phyloP scores from a whole-genome alignment of 2,113 vertebrate species.

The Sapayoa aenigma region DNA sequence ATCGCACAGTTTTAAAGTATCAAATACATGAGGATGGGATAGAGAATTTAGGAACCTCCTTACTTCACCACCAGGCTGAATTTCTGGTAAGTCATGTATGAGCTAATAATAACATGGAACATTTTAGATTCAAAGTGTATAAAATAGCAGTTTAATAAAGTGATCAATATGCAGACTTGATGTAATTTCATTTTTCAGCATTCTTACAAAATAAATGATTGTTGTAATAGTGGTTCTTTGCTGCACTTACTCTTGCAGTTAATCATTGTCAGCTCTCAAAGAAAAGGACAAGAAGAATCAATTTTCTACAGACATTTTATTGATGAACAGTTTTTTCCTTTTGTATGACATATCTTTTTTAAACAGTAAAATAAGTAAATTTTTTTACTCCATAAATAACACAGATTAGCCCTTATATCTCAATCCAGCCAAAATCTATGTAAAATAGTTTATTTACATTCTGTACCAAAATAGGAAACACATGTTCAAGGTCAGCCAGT shows the following conservation, averaged over 20 bases:
- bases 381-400: slow-evolving; percentile 47
- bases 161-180: background rate
- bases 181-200: background rate
- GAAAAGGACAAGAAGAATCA: background rate
- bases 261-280: background rate
- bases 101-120: background rate
- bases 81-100: background rate
- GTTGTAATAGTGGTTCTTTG: background rate
- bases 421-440: slow-evolving; percentile 48
- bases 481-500: slow-evolving; percentile 9
- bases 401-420: slow-evolving; percentile 64
- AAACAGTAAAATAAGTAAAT: slow-evolving; percentile 20
- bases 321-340: background rate
- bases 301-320: slow-evolving; percentile 56
- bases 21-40: background rate
- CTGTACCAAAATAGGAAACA: slow-evolving; percentile 28
- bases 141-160: slow-evolving; percentile 2
- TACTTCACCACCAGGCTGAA: background rate
- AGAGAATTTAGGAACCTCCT: background rate
- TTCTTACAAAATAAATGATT: background rate
- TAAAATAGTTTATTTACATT: slow-evolving; percentile 64
- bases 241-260: background rate
- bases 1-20: background rate
- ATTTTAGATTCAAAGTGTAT: background rate
- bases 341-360: background rate